Conservation (phyloP, 2,888 invertebrate species). For the Drosophila neoperkinsi region DNA sequence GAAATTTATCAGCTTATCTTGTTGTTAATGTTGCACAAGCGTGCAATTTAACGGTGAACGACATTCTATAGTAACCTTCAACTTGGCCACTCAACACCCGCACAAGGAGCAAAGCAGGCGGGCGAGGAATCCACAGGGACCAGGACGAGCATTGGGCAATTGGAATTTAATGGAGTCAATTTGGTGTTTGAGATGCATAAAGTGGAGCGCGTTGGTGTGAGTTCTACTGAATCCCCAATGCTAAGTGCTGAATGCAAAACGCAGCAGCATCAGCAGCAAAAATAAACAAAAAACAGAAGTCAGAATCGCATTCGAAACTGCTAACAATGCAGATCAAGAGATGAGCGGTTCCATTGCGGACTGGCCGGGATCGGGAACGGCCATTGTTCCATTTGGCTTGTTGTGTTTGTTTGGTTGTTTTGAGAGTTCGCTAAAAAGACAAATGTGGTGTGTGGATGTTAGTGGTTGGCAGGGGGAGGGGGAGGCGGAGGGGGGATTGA, state of each 20-base stretch:
- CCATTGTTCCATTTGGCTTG: constrained; percentile 71
- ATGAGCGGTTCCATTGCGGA: constrained; percentile 72
- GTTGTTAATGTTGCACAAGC: constrained; percentile 16
- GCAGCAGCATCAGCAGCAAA: neutral
- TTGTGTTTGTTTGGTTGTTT: constrained; percentile 38
- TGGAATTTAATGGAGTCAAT: constrained; percentile 81
- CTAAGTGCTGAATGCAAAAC: constrained; percentile 20
- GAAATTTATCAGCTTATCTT: constrained; percentile 30
- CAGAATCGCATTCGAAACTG: constrained; percentile 33
- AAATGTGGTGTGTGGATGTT: constrained; percentile 67
- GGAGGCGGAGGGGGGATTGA: constrained; percentile 12
- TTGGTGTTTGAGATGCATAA: constrained; percentile 78
- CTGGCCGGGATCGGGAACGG: constrained; percentile 69
- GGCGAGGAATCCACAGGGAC: constrained; percentile 24
- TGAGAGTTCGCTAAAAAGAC: constrained; percentile 75
- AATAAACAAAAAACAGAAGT: constrained; percentile 46
- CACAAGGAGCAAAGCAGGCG: constrained; percentile 8
- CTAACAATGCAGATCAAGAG: constrained; percentile 81
- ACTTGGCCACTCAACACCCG: constrained; percentile 30
- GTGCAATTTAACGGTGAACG: constrained; percentile 38
- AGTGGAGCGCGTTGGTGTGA: constrained; percentile 71
- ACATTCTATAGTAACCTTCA: constrained; percentile 47
- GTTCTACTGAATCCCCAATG: constrained; percentile 43
- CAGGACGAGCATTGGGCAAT: constrained; percentile 67
- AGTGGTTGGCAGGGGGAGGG: neutral